Base-by-base conservation (phyloP, 2,113 vertebrate species). In the Dissostichus mawsoni region DNA sequence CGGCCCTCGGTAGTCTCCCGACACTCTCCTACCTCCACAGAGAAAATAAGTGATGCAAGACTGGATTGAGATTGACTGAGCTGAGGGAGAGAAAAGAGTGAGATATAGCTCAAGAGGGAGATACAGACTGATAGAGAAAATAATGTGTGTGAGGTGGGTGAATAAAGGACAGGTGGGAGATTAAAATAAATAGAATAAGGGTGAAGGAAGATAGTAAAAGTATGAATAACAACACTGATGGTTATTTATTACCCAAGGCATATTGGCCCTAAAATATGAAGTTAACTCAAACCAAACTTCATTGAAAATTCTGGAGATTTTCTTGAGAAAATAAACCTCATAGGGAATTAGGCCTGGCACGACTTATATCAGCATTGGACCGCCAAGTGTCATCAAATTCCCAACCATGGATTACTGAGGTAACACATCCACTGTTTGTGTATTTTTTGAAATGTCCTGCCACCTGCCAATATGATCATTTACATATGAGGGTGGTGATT, bases 41-140 rank as follows among this genome's bases (percentile, higher is more conserved):
- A 91, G 88, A 80, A 91, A 90, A 87, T 59, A 84, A 88, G 67
- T 89, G 89, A 90, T 87, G 90, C 90, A 90, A 90, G 82, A 87
- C 85, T 59, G 85, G 83, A 87, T 58, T 81, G 80, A 90, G 86
- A 88, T 80, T 83, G 89, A 86, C 87, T 85, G 82, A 69, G 75
- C 36, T 71, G 75, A 72, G 63, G 62, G 16, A 62, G 80, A 75
- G 76, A 80, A 82, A 74, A 80, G 59, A 64, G 80, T 55, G 82
- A 89, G 67, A 75, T 76, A 85, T 25, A 78, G 86, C 69, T 73
- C 73, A 16, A n/a, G 58, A 77, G 80, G 69, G 81, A 84, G 78
- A 82, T 74, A 76, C 9, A 5, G 85, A 80, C 62, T 65, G 70
- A 86, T 84, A 81, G 78, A 80, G 77, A 59, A 61, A 79, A 33